A percentile compares a stretch with the other conserved stretches of the same genome.
phyloP scores from a whole-genome alignment of 2,113 vertebrate genomes.

The Sorex araneus region DNA sequence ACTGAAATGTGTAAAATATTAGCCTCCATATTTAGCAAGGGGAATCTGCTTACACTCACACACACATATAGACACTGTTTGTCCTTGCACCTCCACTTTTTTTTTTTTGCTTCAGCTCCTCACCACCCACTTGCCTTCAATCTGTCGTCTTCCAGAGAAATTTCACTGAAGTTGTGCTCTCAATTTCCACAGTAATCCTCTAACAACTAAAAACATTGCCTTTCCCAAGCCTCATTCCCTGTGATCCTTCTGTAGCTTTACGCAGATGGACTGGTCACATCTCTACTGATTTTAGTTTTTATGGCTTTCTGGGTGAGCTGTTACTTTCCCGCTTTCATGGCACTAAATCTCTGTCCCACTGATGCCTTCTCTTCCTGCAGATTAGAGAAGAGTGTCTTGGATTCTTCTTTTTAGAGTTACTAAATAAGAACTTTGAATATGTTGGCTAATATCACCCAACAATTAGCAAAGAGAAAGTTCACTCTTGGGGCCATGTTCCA shows the following conservation, averaged over 20 bases:
- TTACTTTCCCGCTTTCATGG: too few species aligned
- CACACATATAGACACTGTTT: background rate
- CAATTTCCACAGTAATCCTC: background rate
- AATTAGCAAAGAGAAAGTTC: too few species aligned
- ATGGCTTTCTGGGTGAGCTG: fast-evolving
- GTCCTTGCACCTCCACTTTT: conserved; percentile 23
- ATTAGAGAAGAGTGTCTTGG: background rate
- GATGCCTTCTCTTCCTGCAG: background rate
- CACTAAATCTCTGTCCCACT: background rate
- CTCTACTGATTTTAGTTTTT: background rate
- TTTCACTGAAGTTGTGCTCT: background rate
- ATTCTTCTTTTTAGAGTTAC: background rate
- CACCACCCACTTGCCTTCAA: background rate
- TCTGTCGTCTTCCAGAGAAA: conserved; percentile 46
- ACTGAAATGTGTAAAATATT: background rate
- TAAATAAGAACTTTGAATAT: too few species aligned
- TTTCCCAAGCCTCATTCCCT: background rate
- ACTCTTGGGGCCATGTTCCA: too few species aligned
- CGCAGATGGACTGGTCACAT: too few species aligned
- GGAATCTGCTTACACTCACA: background rate
- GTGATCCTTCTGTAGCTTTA: fast-evolving
- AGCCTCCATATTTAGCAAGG: background rate
- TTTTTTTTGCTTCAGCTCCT: conserved; percentile 23
- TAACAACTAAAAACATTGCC: background rate
- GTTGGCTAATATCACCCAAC: too few species aligned